phyloP scores from a whole-genome alignment of 1,140 invertebrate species.

The Proctacanthus coquilletti region DNA sequence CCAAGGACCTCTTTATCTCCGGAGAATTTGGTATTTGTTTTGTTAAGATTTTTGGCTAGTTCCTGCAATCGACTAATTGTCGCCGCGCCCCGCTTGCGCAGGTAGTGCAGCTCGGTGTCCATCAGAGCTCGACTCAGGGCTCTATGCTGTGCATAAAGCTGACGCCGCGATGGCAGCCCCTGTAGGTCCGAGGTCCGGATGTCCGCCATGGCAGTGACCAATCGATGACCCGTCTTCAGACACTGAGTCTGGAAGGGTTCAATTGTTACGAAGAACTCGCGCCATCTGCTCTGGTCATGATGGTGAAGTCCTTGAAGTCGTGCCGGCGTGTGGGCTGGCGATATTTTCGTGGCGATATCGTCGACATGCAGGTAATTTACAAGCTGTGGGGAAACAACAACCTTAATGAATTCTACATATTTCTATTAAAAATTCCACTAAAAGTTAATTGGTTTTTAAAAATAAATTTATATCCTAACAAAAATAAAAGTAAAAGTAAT shows the following conservation, averaged over 20 bases:
- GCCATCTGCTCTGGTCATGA: constrained; percentile 44
- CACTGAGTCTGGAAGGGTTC: constrained; percentile 36
- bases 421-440: too few relatives aligned
- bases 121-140: constrained; percentile 33
- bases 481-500: too few relatives aligned
- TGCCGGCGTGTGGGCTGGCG: constrained; percentile 30
- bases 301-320: constrained; percentile 32
- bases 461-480: too few relatives aligned
- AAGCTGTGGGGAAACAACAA: too few relatives aligned
- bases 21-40: constrained; percentile 7
- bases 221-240: constrained; percentile 31
- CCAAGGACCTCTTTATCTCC: background rate
- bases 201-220: constrained; percentile 35
- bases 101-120: constrained; percentile 33
- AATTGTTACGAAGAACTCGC: constrained; percentile 43
- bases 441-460: too few relatives aligned
- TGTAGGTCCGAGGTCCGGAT: constrained; percentile 32
- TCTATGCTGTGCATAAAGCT: constrained; percentile 36
- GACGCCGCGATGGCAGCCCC: constrained; percentile 32
- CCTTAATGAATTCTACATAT: too few relatives aligned
- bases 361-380: too few relatives aligned
- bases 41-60: constrained; percentile 17
- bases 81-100: constrained; percentile 32
- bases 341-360: constrained; percentile 31
- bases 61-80: constrained; percentile 34